These are phyloP conservation scores for Scelioninae gen. 2 DNA, from an alignment of 2,888 invertebrate genomes.

Conservation along the genomic window DNA sequence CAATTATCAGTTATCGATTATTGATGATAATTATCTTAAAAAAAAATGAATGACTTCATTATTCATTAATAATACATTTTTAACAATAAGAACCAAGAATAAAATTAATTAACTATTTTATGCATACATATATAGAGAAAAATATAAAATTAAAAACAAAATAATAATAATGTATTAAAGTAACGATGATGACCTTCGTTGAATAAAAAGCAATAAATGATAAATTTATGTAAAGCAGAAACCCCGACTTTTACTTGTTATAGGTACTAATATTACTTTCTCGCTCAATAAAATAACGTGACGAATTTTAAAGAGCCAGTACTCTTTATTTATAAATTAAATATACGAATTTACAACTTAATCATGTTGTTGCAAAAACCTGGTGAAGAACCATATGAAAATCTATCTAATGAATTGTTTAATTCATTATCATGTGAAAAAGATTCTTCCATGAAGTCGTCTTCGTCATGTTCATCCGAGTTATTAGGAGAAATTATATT, in stretches of 20 bases:
- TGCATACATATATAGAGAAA: too few relatives aligned
- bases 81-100: too few relatives aligned
- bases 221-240: too few relatives aligned
- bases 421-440: constrained; percentile 59
- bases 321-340: constrained; percentile 28
- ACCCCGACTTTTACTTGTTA: neutral
- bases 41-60: too few relatives aligned
- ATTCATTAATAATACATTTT: too few relatives aligned
- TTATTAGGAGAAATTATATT: constrained; percentile 34
- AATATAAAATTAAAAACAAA: too few relatives aligned
- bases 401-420: constrained; percentile 59
- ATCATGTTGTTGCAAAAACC: constrained; percentile 58
- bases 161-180: too few relatives aligned
- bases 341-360: constrained; percentile 20
- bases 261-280: constrained; percentile 19
- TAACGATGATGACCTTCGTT: too few relatives aligned
- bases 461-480: constrained; percentile 62
- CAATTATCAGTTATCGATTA: too few relatives aligned
- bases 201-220: too few relatives aligned
- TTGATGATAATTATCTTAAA: too few relatives aligned
- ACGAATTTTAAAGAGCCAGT: constrained; percentile 19
- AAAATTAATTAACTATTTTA: too few relatives aligned
- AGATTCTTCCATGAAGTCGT: constrained; percentile 66
- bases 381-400: constrained; percentile 65
- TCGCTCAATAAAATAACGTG: constrained; percentile 17